Base-by-base conservation (phyloP, 2,888 invertebrate species). In the Drosophila siamana region DNA sequence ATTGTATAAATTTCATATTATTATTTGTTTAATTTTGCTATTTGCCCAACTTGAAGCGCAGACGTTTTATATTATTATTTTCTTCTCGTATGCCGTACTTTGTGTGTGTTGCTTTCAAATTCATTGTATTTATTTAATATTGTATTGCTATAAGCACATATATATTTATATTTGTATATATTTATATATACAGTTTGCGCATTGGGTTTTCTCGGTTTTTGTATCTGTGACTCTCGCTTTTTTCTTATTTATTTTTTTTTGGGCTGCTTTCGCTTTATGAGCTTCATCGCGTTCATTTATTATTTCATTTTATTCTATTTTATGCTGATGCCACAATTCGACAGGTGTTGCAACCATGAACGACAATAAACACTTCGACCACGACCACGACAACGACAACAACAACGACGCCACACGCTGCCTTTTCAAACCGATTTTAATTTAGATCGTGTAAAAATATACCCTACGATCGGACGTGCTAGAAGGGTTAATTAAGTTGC, bases 271-370 rank as follows among this genome's bases (percentile, higher is more conserved):
- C 46, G 41, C 48, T 56, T 54, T 38, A 19, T 46, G 19, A 60
- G 59, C 59, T 76, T 77, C 54, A 59, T 30, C 54, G 44, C 40
- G 64, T 75, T 62, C 65, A 72, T 52, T 54, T 41, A 24, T 46
- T 46, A 46, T 46, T 46, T 44, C 22, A 51, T 50, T 68, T 66
- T 43, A 54, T 74, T 68, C 48, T 68, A 68, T 63, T 70, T 75
- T 52, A 71, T 78, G 79, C 79, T 73, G 81, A 79, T 75, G 62
- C 62, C 62, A 67, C 73, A 72, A 22, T 67, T 73, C 62, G 73
- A 59, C 79, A 79, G 78, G 79, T 79, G 79, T 78, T 80, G 78
- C 81, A 67, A 75, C 72, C 66, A 56, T 75, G 75, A 59, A 61
- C 63, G 43, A 28, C 50, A 51, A 40, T 47, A 48, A 52, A 47